Evolutionary conservation across 2,113 vertebrate species (phyloP).

Genomic region (Nematolebias whitei): DNA sequence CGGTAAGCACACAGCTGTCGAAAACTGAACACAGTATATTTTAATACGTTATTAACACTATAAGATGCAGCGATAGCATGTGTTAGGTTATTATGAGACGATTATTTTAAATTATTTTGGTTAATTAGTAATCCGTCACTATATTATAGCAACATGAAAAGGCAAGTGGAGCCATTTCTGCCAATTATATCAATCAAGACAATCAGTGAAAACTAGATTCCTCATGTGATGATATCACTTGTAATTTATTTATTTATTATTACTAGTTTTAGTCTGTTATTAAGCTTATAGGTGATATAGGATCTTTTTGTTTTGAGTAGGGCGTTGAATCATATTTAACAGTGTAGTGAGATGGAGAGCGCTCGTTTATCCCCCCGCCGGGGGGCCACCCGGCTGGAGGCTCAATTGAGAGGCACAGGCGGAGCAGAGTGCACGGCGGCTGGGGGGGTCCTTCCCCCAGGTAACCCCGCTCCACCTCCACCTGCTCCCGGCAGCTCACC

Average conservation of each 20-base stretch:
- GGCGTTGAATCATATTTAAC: slow-evolving; percentile 70
- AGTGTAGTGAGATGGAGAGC: slow-evolving; percentile 75
- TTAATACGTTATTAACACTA: slow-evolving; percentile 55
- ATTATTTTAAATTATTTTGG: slow-evolving; percentile 44
- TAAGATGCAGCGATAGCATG: slow-evolving; percentile 54
- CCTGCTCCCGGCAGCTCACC: slow-evolving; percentile 43
- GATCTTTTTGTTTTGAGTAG: slow-evolving; percentile 63
- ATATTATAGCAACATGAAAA: slow-evolving; percentile 66
- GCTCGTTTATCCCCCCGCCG: slow-evolving; percentile 68
- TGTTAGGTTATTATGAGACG: slow-evolving; percentile 51
- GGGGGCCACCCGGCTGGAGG: slow-evolving; percentile 56
- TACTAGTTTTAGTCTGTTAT: slow-evolving; percentile 73
- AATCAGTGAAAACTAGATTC: slow-evolving; percentile 74
- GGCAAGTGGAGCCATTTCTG: slow-evolving; percentile 48
- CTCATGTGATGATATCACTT: slow-evolving; percentile 63
- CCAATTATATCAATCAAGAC: slow-evolving; percentile 71
- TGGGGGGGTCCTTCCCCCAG: slow-evolving; percentile 41
- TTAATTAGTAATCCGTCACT: slow-evolving; percentile 48
- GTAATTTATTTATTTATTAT: slow-evolving; percentile 85
- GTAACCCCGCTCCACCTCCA: slow-evolving; percentile 34
- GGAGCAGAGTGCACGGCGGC: slow-evolving; percentile 32
- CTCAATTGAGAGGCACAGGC: slow-evolving; percentile 15
- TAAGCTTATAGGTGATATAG: slow-evolving; percentile 77
- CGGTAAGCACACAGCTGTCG: slow-evolving; percentile 47
- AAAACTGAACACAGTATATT: slow-evolving; percentile 46